phyloP scores from a whole-genome alignment of 2,797 vertebrate genomes.

The Peromyscus eremicus region DNA sequence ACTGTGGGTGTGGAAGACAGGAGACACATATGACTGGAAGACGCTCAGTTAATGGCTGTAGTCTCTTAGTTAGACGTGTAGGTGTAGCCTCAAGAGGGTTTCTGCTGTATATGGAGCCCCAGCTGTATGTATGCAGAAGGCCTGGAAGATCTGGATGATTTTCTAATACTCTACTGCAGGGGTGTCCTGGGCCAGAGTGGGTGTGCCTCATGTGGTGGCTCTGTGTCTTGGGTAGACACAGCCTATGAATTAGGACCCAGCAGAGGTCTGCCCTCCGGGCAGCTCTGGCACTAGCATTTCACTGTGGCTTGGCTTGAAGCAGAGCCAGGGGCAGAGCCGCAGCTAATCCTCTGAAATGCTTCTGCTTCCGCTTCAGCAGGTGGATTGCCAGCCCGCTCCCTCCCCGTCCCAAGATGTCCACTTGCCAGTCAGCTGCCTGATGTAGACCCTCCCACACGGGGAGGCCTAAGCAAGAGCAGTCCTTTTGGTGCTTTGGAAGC shows the following conservation, averaged over 20 bases:
- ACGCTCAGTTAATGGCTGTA: not conserved
- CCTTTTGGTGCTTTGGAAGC: not conserved
- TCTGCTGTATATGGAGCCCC: no score
- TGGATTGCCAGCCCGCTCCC: not conserved
- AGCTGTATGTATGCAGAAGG: not conserved
- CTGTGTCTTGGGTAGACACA: not conserved
- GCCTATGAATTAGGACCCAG: not conserved
- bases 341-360: not conserved
- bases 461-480: not conserved
- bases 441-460: not conserved
- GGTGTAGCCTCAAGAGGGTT: not conserved
- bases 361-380: not conserved
- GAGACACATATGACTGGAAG: fast-evolving
- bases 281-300: not conserved
- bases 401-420: not conserved
- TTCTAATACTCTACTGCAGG: not conserved
- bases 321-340: not conserved
- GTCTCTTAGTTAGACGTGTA: fast-evolving
- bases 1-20: not conserved
- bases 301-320: not conserved
- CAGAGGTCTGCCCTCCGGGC: not conserved
- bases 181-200: not conserved
- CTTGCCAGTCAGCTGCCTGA: not conserved
- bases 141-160: not conserved
- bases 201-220: not conserved